Evolutionary conservation across 2,113 vertebrate species (phyloP), one percentile per base, ranked within the genome.

Genomic region (Nasalis larvatus): DNA sequence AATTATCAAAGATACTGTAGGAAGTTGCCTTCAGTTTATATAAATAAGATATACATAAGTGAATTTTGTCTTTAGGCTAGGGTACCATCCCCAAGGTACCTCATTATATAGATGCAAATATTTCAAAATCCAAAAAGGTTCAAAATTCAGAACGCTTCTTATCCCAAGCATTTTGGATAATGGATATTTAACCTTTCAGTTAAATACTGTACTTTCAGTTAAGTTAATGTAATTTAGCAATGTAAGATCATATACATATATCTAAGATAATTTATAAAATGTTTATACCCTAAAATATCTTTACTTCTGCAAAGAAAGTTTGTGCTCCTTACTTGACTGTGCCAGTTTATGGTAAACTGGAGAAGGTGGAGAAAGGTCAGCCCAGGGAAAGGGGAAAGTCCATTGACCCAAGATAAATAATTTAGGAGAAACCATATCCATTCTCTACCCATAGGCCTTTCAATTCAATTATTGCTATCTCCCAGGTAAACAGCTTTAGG

Each of bases 261-360:
- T 58, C 54, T 92, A 80, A 91, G 63, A 77, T 95, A 81, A 82
- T 86, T 76, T 87, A 37, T 95, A 35, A 85, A 56, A 83, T 87
- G n/a, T 14, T 69, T 89, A 85, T 88, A 47, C 37, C 56, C 9
- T 6, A 18, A 93, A 86, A 73, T 71, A 77, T 25, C n/a, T 91
- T 74, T 91, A 30, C 69, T 6, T 56, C 52, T 89, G 45, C 74
- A 80, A 94, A 42, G 68, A 66, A 77, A 63, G 23, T 94, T 82
- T 56, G 25, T 80, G 17, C 37, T 42, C 17, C 92, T 91, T 82
- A 95, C 60, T 52, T 76, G 77, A 86, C 49, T 91, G 25, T 83
- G 40, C n/a, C 27, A n/a, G 10, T 30, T 91, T 68, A 45, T 58
- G 78, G 74, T 94, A 66, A 82, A 89, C 86, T 40, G 76, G 35